Base-by-base conservation (phyloP, 1,140 invertebrate genomes). In the Drosophila sp. region DNA sequence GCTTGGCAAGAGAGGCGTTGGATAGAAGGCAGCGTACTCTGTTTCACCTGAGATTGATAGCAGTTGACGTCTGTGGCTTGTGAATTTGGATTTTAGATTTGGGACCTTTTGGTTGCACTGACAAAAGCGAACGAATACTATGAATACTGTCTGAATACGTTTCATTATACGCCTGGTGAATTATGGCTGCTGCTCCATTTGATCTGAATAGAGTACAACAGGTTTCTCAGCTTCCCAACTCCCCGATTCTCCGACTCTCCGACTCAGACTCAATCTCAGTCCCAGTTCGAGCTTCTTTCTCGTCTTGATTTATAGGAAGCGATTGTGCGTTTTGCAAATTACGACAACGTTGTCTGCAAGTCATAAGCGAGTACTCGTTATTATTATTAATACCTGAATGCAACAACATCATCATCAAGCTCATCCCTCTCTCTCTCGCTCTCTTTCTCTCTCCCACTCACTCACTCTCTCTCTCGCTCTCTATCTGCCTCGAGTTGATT, bases 291-390 rank as follows among this genome's bases (percentile, higher is more conserved):
- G 27, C n/a, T 9, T 32, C 54, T 2, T 45, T 21, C 57, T 29
- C 25, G 38, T 14, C 45, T 64, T 89, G 82, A 87, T 87, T 87
- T 87, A 87, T 87, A 79, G 78, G 72, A 87, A 89, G 79, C 79
- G 82, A 89, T 87, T 87, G 82, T 59, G 76, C 82, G 81, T 87
- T 87, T 87, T 82, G 76, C 82, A 87, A 87, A 87, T 87, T 87
- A 87, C 82, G 76, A 87, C 86, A 84, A 78, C 82, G 70, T 61
- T 69, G 83, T 69, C 77, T 67, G 77, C 78, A 45, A 40, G 45
- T 43, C 32, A 43, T 59, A 51, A 64, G 36, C 41, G 62, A 64
- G 65, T 45, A 56, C 59, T 62, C 69, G 65, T 58, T 72, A 58
- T 21, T 56, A 81, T 81, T 79, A 79, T 72, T 79, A 83, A 79